Evolutionary conservation across 1,140 invertebrate species (phyloP).

Genomic region (Laodelphax striatellus): DNA sequence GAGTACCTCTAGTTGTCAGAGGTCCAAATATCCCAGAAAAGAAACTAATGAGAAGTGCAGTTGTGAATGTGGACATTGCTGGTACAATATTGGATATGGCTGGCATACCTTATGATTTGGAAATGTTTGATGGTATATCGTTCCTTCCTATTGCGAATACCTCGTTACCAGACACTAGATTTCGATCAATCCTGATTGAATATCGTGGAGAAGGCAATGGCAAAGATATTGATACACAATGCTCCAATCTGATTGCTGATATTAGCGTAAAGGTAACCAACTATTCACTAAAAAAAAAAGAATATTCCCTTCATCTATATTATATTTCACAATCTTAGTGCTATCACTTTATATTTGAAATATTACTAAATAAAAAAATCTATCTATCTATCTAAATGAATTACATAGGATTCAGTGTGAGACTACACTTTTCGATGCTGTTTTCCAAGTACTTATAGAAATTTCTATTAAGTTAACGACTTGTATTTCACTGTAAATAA

Average conservation of each 20-base stretch:
- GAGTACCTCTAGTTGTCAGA: slow-evolving; percentile 64
- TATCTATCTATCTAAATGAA: too few species aligned
- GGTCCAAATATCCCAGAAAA: slow-evolving; percentile 53
- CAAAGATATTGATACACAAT: slow-evolving; percentile 35
- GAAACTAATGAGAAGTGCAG: slow-evolving; percentile 36
- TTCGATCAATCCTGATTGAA: slow-evolving; percentile 56
- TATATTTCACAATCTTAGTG: too few species aligned
- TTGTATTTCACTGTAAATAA: too few species aligned
- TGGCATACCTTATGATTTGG: slow-evolving; percentile 33
- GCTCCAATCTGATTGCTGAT: slow-evolving; percentile 39
- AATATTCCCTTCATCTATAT: too few species aligned
- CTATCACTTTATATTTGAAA: too few species aligned
- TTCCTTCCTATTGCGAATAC: slow-evolving; percentile 33
- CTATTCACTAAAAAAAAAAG: too few species aligned
- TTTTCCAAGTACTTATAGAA: too few species aligned
- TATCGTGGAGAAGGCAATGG: slow-evolving; percentile 61
- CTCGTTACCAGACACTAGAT: slow-evolving; percentile 15
- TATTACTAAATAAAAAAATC: too few species aligned
- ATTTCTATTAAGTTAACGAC: too few species aligned
- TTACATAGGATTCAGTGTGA: too few species aligned
- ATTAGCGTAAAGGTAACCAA: slow-evolving; percentile 43
- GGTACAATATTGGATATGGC: slow-evolving; percentile 66
- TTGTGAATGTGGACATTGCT: slow-evolving; percentile 68
- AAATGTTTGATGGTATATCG: slow-evolving; percentile 52
- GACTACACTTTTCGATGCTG: too few species aligned